Conservation (phyloP, 2,797 vertebrate genomes). For the Sebastes cheni region DNA sequence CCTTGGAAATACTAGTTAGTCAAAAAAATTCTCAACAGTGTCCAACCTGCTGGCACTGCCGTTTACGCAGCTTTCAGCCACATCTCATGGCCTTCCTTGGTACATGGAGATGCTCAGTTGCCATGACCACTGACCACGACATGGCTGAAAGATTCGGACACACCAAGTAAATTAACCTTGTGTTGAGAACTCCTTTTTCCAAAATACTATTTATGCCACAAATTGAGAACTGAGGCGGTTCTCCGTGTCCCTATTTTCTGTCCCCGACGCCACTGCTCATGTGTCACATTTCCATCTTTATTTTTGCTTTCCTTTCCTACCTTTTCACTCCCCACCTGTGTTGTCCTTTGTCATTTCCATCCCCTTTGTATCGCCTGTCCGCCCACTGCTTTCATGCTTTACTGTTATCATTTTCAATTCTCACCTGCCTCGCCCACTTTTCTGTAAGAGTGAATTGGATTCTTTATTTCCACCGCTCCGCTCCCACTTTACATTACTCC, state of each 20-base stretch:
- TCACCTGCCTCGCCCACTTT: slow-evolving; percentile 60
- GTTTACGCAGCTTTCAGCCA: background rate
- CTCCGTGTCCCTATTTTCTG: background rate
- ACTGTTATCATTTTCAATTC: slow-evolving; percentile 57
- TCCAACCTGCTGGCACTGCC: background rate
- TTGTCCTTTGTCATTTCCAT: slow-evolving; percentile 32
- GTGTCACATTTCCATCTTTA: background rate
- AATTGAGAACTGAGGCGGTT: background rate
- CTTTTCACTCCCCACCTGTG: slow-evolving; percentile 10
- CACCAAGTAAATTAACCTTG: background rate
- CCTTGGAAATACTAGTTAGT: background rate
- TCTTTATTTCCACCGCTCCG: background rate
- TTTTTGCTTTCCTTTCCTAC: background rate
- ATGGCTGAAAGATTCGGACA: background rate
- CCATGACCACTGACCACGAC: background rate
- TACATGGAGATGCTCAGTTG: background rate
- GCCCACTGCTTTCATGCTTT: slow-evolving; percentile 56
- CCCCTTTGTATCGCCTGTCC: slow-evolving; percentile 44
- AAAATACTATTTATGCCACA: background rate
- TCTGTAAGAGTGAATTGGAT: slow-evolving; percentile 26
- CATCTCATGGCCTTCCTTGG: background rate
- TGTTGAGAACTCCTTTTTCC: background rate
- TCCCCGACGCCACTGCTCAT: background rate
- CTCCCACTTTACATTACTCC: slow-evolving; percentile 1
- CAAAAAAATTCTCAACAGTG: background rate